phyloP scores from a whole-genome alignment of 2,888 invertebrate species.

The Mesorhabditis spiculigera region DNA sequence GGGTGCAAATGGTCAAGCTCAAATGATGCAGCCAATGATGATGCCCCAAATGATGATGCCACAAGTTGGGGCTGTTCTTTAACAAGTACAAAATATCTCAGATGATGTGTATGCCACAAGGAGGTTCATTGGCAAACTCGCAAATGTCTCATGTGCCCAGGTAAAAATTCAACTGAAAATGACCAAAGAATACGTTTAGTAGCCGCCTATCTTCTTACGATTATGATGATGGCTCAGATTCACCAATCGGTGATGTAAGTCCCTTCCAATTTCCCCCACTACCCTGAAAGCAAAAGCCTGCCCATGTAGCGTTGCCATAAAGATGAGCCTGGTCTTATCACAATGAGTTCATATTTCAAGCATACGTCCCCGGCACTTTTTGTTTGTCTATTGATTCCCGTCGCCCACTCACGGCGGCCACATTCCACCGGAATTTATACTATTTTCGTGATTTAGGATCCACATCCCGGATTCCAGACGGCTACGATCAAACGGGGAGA shows the following conservation, averaged over 20 bases:
- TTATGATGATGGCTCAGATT: slow-evolving; percentile 1
- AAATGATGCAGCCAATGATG: slow-evolving; percentile 7
- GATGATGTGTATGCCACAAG: slow-evolving; percentile 2
- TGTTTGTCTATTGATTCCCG: too few species aligned
- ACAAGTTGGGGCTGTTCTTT: not conserved
- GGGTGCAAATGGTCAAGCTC: slow-evolving; percentile 18
- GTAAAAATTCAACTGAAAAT: not conserved
- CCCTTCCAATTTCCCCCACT: too few species aligned
- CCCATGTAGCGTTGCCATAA: too few species aligned
- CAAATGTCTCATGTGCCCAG: slow-evolving; percentile 2
- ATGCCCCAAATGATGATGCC: not conserved
- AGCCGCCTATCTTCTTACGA: slow-evolving; percentile 1
- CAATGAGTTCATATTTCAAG: too few species aligned
- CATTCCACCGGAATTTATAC: too few species aligned
- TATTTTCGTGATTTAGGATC: too few species aligned
- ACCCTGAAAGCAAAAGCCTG: too few species aligned
- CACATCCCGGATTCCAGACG: too few species aligned
- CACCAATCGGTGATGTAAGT: not conserved
- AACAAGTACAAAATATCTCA: not conserved
- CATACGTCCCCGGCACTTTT: too few species aligned
- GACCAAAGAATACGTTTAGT: not conserved
- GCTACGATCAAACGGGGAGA: too few species aligned
- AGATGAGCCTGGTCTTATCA: too few species aligned
- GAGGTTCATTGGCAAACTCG: not conserved
- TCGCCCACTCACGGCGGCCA: too few species aligned